Evolutionary conservation across 1,140 invertebrate species (phyloP), one percentile per base, ranked within the genome.

Genomic region (Drosophila sechellia): DNA sequence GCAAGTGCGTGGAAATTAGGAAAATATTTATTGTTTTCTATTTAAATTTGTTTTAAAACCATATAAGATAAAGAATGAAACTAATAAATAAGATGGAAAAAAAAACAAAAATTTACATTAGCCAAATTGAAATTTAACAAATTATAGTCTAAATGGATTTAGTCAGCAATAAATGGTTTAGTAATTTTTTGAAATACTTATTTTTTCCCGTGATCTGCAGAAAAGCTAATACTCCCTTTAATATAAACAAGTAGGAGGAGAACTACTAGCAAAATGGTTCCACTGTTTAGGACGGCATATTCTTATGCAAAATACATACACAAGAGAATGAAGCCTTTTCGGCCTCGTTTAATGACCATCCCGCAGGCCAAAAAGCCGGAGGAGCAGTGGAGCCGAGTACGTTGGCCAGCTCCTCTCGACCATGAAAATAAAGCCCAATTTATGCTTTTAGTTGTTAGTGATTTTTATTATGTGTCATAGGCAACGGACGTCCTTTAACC

Each of bases 381-480:
- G 37, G 11, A 64, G 10, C 37, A n/a, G 25, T 39, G 50, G 25
- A 22, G 58, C 37, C 55, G 31, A 55, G 27, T 54, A 45, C 65
- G 57, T 59, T 80, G 64, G 57, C 43, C 72, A 63, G 76, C 75
- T 57, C 60, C 63, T 66, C 75, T 57, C 71, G 78, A 69, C 84
- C 84, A 87, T 87, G 84, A 89, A 80, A 83, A 77, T 89, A 87
- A 87, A 89, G 84, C 73, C 84, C 72, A 84, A 89, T 89, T 89
- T 89, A 89, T 89, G 84, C 81, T 89, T 89, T 89, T 89, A 89
- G 84, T 89, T 89, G 84, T 89, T 89, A 80, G 79, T 89, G 84
- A 89, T 89, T 89, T 89, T 89, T 89, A 89, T 89, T 89, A 89
- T 89, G 84, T 89, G 84, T 89, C 84, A 87, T 79, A 81, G 79